These are phyloP conservation scores for Theonella swinhoei DNA, from an alignment of 37 sponge, comb jelly and placozoan species.

Conservation along the genomic window DNA sequence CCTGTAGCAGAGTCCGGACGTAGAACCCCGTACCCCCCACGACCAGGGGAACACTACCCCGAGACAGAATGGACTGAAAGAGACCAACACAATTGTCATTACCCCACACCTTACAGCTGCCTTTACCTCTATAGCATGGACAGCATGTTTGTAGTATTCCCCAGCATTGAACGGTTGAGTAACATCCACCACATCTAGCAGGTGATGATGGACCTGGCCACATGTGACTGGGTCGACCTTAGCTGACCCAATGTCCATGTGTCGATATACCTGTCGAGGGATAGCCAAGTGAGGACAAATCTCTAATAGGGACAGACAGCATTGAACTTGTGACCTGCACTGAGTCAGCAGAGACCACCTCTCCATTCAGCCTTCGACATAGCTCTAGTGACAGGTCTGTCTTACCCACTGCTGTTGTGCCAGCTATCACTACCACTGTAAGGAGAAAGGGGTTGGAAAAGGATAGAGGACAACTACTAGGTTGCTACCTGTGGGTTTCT, in stretches of 20 bases:
- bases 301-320: background rate
- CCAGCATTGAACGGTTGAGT: slow-evolving; percentile 48
- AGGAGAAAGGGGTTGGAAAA: too few species aligned
- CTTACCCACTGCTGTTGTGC: slow-evolving; percentile 96
- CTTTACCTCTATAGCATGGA: slow-evolving; percentile 61
- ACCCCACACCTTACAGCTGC: too few species aligned
- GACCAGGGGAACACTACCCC: slow-evolving; percentile 86
- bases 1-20: slow-evolving; percentile 70
- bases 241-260: slow-evolving; percentile 75
- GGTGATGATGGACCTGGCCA: slow-evolving; percentile 53
- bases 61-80: slow-evolving; percentile 49
- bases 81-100: too few species aligned
- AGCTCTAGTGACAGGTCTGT: slow-evolving; percentile 88
- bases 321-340: slow-evolving; percentile 92
- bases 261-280: slow-evolving; percentile 48
- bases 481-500: background rate
- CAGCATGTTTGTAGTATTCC: slow-evolving; percentile 47
- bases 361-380: slow-evolving; percentile 77
- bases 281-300: background rate
- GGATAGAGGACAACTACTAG: background rate
- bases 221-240: slow-evolving; percentile 34
- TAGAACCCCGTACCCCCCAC: slow-evolving; percentile 98
- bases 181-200: slow-evolving; percentile 64
- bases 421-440: slow-evolving; percentile 83
- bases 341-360: slow-evolving; percentile 96